phyloP scores from a whole-genome alignment of 2,888 invertebrate species.

The Stenchaetothrips biformis region DNA sequence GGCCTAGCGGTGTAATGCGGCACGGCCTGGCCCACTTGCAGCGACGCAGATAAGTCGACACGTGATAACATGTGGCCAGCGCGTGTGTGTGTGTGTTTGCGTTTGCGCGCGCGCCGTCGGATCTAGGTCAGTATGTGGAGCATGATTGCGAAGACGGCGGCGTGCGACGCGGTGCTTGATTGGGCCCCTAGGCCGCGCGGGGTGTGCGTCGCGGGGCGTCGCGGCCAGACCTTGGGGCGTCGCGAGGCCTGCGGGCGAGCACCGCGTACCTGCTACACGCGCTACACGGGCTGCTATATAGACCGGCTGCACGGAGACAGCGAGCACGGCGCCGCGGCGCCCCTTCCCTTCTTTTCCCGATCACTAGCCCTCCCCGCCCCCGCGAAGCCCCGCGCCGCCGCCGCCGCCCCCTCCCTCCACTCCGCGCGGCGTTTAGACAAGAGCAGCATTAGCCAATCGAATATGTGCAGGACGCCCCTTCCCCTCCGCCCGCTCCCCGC shows the following conservation, averaged over 20 bases:
- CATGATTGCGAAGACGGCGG: too few relatives aligned
- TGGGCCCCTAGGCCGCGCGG: too few relatives aligned
- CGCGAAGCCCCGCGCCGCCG: not conserved
- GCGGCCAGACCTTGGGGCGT: too few relatives aligned
- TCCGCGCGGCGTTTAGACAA: constrained; percentile 4
- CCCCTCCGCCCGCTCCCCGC: not conserved
- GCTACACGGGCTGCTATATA: not conserved
- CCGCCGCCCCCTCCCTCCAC: constrained; percentile 5
- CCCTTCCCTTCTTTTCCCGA: not conserved
- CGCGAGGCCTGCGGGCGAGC: too few relatives aligned
- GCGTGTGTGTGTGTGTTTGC: not conserved
- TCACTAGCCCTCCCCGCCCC: not conserved
- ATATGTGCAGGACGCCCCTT: not conserved
- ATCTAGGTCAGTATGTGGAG: too few relatives aligned
- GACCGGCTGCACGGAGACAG: too few relatives aligned
- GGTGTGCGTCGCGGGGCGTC: too few relatives aligned
- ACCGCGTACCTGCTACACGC: not conserved
- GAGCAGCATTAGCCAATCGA: constrained; percentile 23
- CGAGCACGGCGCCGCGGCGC: too few relatives aligned
- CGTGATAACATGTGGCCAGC: too few relatives aligned
- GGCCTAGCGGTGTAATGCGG: not conserved
- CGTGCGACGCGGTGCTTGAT: too few relatives aligned
- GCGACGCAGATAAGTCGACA: too few relatives aligned
- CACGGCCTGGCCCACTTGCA: not conserved
- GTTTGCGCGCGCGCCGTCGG: not conserved